Percentiles rank a stretch among this genome's conserved stretches.
Conservation (phyloP, 2,888 invertebrate genomes). For the Hydriomena furcata region DNA sequence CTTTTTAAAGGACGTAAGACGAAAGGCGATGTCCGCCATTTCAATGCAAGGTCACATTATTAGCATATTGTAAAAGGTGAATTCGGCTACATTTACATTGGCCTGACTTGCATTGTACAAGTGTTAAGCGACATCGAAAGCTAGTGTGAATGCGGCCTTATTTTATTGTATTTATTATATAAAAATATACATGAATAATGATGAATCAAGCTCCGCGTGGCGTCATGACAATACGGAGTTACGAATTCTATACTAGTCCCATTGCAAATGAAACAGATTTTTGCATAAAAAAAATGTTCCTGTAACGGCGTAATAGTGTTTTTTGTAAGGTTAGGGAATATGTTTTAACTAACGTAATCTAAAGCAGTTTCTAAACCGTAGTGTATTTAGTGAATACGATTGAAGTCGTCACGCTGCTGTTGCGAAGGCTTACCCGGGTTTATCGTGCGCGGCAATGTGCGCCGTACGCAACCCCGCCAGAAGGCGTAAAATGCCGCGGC, state of each 20-base stretch:
- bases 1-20: constrained; percentile 1
- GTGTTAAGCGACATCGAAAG: constrained; percentile 63
- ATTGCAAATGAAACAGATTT: constrained; percentile 79
- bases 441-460: constrained; percentile 19
- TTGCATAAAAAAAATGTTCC: constrained; percentile 79
- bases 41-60: constrained; percentile 59
- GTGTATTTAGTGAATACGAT: constrained; percentile 41
- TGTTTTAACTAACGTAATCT: constrained; percentile 64
- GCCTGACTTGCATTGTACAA: constrained; percentile 57
- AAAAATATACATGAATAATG: constrained; percentile 48
- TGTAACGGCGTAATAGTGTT: constrained; percentile 77
- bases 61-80: constrained; percentile 70
- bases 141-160: constrained; percentile 78
- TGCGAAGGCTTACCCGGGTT: constrained; percentile 43
- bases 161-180: constrained; percentile 54
- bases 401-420: constrained; percentile 47
- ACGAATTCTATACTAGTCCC: constrained; percentile 77
- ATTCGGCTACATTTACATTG: constrained; percentile 71
- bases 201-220: constrained; percentile 57
- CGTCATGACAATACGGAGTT: constrained; percentile 58
- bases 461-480: constrained; percentile 1
- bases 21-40: background rate
- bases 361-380: constrained; percentile 49
- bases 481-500: constrained; percentile 18
- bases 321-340: constrained; percentile 68